Percentiles rank a stretch among this genome's conserved stretches.
Evolutionary conservation across 2,113 vertebrate genomes (phyloP).

Genomic region (Acrocephalus arundinaceus): DNA sequence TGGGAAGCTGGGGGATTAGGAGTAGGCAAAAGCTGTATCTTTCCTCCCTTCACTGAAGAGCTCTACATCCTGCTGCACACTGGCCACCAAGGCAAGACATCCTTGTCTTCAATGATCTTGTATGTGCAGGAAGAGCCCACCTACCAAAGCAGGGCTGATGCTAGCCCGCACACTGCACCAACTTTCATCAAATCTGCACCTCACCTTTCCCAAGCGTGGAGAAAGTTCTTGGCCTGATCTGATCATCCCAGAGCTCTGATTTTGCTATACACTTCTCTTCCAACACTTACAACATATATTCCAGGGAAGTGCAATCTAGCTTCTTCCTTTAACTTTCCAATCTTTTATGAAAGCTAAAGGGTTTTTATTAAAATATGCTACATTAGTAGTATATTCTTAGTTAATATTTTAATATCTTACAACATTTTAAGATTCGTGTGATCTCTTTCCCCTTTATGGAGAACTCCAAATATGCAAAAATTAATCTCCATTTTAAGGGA

Average conservation of each 20-base stretch:
- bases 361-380: not conserved
- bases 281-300: not conserved
- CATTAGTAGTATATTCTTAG: not conserved
- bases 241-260: not conserved
- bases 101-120: not conserved
- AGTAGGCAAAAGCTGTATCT: not conserved
- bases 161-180: accelerated
- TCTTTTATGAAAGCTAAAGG: not conserved
- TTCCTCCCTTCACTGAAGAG: not conserved
- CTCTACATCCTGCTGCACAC: not conserved
- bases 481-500: not conserved
- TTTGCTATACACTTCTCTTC: not conserved
- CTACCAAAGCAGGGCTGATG: not conserved
- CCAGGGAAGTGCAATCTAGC: not conserved
- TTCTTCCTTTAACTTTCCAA: not conserved
- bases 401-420: not conserved
- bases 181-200: not conserved
- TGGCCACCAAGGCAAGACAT: not conserved
- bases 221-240: not conserved
- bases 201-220: accelerated
- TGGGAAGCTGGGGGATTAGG: not conserved
- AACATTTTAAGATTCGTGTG: not conserved
- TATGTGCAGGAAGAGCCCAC: not conserved
- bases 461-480: not conserved
- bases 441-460: not conserved